A percentile compares a stretch with the other conserved stretches of the same genome.
Conservation (phyloP, 2,797 vertebrate species). For the Spinus pinus region DNA sequence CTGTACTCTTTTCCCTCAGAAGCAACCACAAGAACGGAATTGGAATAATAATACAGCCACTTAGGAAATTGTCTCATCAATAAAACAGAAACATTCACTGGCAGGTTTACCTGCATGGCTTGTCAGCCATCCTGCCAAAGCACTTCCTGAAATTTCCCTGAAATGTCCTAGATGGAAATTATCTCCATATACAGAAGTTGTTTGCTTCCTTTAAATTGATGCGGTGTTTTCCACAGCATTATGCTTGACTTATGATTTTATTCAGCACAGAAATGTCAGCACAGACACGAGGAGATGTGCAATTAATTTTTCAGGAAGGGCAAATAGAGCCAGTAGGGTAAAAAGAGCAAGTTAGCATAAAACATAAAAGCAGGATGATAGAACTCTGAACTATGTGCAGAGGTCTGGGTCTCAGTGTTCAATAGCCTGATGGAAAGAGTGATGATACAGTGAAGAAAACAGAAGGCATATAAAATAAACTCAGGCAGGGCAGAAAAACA, state of each 20-base stretch:
- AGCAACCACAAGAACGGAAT: background rate
- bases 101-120: background rate
- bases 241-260: background rate
- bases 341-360: background rate
- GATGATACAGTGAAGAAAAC: background rate
- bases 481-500: background rate
- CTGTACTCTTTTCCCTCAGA: background rate
- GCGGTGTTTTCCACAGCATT: background rate
- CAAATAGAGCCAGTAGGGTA: background rate
- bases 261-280: background rate
- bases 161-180: background rate
- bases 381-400: background rate
- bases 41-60: background rate
- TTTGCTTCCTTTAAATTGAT: background rate
- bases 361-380: background rate
- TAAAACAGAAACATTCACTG: background rate
- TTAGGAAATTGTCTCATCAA: background rate
- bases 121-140: background rate
- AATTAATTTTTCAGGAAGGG: conserved; percentile 5
- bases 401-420: background rate
- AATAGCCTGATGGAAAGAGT: background rate
- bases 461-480: background rate
- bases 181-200: background rate
- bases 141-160: background rate
- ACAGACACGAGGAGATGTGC: background rate